A percentile compares a stretch with the other conserved stretches of the same genome.
Conservation (phyloP, 2,797 vertebrate species). For the Melanogrammus aeglefinus region DNA sequence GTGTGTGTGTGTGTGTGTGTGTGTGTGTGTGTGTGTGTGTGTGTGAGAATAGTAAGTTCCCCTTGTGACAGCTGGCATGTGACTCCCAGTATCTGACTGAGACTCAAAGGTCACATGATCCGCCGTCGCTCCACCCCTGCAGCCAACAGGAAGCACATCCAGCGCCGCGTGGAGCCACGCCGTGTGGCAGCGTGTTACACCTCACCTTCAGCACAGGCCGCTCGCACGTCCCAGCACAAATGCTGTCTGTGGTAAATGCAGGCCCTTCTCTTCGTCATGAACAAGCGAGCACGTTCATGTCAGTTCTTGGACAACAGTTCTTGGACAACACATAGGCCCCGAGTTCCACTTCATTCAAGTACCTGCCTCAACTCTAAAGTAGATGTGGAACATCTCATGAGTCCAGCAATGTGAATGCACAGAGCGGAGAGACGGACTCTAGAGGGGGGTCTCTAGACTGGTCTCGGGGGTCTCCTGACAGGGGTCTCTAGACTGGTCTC, state of each 20-base stretch:
- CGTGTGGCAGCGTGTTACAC: background rate
- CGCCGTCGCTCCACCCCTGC: slow-evolving; percentile 20
- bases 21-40: background rate
- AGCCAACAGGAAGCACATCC: background rate
- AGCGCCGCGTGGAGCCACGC: background rate
- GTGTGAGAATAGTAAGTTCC: slow-evolving; percentile 48
- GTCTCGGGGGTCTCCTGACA: no score
- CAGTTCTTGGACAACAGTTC: background rate
- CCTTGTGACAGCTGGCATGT: slow-evolving; percentile 70
- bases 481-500: no score
- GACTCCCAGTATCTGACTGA: slow-evolving; percentile 69
- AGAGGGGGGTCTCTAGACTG: no score
- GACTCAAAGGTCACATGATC: slow-evolving; percentile 66
- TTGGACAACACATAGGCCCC: background rate
- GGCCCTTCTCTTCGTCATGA: background rate
- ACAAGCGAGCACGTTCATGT: no score
- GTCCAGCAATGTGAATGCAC: background rate
- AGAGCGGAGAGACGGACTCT: background rate
- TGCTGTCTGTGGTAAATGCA: no score
- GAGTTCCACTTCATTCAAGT: background rate
- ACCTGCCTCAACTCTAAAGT: background rate
- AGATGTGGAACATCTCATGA: background rate
- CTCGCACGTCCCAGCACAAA: background rate
- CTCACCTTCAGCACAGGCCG: background rate
- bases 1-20: background rate